Evolutionary conservation across 2,888 invertebrate species (phyloP), one percentile per base, ranked within the genome.

Genomic region (Halocaridina rubra): DNA sequence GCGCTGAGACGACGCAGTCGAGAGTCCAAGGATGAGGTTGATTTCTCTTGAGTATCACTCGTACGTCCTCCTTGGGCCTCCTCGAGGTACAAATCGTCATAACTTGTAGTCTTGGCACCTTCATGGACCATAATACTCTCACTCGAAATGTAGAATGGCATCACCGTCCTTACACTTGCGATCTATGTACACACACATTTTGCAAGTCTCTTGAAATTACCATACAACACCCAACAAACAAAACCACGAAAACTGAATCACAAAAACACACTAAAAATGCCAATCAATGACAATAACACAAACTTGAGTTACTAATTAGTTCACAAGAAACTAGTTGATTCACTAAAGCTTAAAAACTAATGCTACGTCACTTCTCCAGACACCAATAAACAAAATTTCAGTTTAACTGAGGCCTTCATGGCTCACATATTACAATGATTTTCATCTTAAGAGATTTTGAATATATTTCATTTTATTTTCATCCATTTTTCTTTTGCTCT

Each of bases 71-170:
- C 13, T 8, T 67, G 67, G 19, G 22, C 46, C 30, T 24, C 30
- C 29, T 76, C 81, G 53, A 81, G 75, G 69, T 32, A 81, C 19
- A 81, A 75, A 75, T 81, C 76, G 67, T 81, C 81, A 67, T 76
- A 81, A 33, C 81, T 81, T 16, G 81, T 81, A 46, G 76, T 46
- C 69, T 76, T 81, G 67, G 76, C 81, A 29, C 81, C 81, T 30
- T 81, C 81, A 81, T 81, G 75, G 67, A 75, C 81, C 81, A 81
- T 76, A 69, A 67, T 76, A 32, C 46, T 39, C 10, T 24, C 46
- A 29, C 57, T 53, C 53, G 19, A 13, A n/a, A 53, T 0, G 16
- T 16, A 53, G 16, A 53, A n/a, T 53, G 19, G 16, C 16, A n/a
- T 53, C 53, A 53, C 7, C 53, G 7, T 53, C 53, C 16, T n/a